phyloP scores from a whole-genome alignment of 2,888 invertebrate genomes.

The Furcula furcula region DNA sequence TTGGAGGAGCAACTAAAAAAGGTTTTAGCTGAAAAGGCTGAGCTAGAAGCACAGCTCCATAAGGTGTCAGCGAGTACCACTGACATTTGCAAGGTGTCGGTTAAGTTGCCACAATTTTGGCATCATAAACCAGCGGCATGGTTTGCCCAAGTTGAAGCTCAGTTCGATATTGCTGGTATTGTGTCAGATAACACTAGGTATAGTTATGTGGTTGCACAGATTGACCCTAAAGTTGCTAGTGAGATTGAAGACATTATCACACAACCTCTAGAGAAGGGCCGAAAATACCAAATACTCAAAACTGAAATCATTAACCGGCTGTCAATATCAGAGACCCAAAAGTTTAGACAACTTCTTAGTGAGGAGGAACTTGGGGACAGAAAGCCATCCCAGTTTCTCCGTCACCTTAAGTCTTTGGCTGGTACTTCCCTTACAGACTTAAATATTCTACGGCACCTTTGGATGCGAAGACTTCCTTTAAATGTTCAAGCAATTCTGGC shows the following conservation, averaged over 20 bases:
- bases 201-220: constrained; percentile 11
- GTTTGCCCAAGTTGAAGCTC: constrained; percentile 19
- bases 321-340: constrained; percentile 19
- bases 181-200: constrained; percentile 23
- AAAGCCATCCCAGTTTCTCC: constrained; percentile 20
- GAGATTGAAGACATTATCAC: constrained; percentile 24
- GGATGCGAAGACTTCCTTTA: constrained; percentile 1
- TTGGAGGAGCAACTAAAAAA: no score
- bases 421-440: not conserved
- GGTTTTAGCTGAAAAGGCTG: no score
- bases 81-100: constrained; percentile 3
- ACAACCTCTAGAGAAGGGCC: constrained; percentile 11
- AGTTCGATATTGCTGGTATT: constrained; percentile 20
- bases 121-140: constrained; percentile 1
- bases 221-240: constrained; percentile 11
- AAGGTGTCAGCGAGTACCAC: no score
- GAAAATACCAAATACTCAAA: constrained; percentile 11
- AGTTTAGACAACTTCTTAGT: constrained; percentile 17
- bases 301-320: constrained; percentile 8
- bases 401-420: constrained; percentile 8
- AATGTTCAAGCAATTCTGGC: not conserved
- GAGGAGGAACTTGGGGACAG: constrained; percentile 24
- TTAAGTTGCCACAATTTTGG: constrained; percentile 5
- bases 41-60: no score
- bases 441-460: not conserved